Conservation (phyloP, 2,113 vertebrate genomes). For the Macquaria ambigua region DNA sequence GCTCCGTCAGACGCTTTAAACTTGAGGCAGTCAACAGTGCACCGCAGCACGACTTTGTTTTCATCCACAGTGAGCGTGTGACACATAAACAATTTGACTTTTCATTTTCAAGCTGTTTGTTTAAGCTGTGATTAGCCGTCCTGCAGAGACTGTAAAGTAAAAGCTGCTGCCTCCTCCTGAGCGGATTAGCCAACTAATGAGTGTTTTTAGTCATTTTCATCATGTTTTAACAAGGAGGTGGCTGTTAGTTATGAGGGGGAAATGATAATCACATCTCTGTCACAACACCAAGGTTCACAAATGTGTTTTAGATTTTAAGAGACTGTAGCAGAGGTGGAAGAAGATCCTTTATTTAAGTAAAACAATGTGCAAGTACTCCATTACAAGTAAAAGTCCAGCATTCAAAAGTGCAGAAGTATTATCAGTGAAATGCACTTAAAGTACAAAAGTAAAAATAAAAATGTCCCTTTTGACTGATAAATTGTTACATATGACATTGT, state of each 20-base stretch:
- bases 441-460: background rate
- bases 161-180: slow-evolving; percentile 5
- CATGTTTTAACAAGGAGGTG: background rate
- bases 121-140: slow-evolving; percentile 29
- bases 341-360: background rate
- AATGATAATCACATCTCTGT: background rate
- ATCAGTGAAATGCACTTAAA: background rate
- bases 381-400: background rate
- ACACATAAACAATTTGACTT: slow-evolving; percentile 43
- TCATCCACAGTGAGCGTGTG: slow-evolving; percentile 30
- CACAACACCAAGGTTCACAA: background rate
- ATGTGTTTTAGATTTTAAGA: background rate
- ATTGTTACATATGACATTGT: background rate
- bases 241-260: background rate
- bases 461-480: background rate
- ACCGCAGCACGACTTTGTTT: slow-evolving; percentile 58
- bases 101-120: slow-evolving; percentile 54
- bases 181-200: background rate
- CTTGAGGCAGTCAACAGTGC: slow-evolving; percentile 42
- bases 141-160: background rate
- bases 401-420: background rate
- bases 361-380: background rate
- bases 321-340: background rate
- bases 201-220: background rate
- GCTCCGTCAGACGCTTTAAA: slow-evolving; percentile 47